Conservation (phyloP, 2,113 vertebrate species). For the Promerops cafer region DNA sequence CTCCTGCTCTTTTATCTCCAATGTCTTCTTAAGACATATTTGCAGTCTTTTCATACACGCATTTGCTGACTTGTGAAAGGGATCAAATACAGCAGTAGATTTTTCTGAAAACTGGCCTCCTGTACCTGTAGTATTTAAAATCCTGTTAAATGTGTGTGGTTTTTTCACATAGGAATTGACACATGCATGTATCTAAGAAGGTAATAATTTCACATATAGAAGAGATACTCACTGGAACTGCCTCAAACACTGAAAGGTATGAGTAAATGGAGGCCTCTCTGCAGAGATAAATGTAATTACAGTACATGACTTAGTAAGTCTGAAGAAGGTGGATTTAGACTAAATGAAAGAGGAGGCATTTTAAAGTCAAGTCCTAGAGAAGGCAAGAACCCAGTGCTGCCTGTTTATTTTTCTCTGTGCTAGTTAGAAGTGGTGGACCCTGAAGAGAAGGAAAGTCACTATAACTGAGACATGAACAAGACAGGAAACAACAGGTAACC, state of each 20-base stretch:
- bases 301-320: background rate
- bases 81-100: background rate
- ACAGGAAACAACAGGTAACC: background rate
- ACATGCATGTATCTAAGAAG: background rate
- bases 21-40: background rate
- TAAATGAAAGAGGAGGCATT: background rate
- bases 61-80: background rate
- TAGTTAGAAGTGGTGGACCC: background rate
- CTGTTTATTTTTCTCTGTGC: background rate
- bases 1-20: background rate
- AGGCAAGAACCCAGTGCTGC: background rate
- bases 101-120: background rate
- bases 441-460: background rate
- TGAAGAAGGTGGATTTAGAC: background rate
- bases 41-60: background rate
- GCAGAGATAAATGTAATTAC: background rate
- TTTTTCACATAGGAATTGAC: background rate
- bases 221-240: background rate
- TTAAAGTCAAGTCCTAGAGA: background rate
- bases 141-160: rapidly evolving
- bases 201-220: background rate
- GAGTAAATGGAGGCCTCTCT: background rate
- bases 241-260: background rate
- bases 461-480: rapidly evolving
- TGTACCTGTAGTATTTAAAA: background rate